phyloP scores from a whole-genome alignment of 2,113 vertebrate species.

The Odontophorus gujanensis region DNA sequence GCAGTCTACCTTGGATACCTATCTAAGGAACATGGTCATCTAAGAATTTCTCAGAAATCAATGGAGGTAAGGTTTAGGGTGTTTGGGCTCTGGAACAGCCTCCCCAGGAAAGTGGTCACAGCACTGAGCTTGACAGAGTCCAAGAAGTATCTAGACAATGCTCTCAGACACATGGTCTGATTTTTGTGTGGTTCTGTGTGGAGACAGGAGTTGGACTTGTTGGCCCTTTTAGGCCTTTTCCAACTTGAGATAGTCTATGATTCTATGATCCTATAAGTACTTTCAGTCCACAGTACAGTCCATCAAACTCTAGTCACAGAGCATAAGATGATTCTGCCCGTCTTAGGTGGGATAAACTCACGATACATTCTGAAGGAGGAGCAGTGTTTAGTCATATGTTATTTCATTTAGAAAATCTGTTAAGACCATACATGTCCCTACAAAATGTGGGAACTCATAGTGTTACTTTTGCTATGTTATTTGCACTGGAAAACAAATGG shows the following conservation, averaged over 20 bases:
- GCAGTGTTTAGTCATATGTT: background rate
- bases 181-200: too few relatives aligned
- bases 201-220: too few relatives aligned
- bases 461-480: background rate
- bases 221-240: too few relatives aligned
- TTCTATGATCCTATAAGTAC: background rate
- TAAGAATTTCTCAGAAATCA: background rate
- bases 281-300: background rate
- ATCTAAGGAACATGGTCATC: background rate
- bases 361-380: background rate
- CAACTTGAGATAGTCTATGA: too few relatives aligned
- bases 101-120: too few relatives aligned
- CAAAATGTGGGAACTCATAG: background rate
- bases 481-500: background rate
- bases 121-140: too few relatives aligned
- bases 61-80: background rate
- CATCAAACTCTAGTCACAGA: background rate
- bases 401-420: background rate
- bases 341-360: background rate
- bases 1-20: background rate
- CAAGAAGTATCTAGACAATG: too few relatives aligned
- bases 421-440: background rate
- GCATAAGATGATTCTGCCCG: background rate
- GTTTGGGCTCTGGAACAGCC: too few relatives aligned
- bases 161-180: too few relatives aligned